Evolutionary conservation across 53 echinoderm and acorn worm species (phyloP).

Genomic region (Echinarachnius parma): DNA sequence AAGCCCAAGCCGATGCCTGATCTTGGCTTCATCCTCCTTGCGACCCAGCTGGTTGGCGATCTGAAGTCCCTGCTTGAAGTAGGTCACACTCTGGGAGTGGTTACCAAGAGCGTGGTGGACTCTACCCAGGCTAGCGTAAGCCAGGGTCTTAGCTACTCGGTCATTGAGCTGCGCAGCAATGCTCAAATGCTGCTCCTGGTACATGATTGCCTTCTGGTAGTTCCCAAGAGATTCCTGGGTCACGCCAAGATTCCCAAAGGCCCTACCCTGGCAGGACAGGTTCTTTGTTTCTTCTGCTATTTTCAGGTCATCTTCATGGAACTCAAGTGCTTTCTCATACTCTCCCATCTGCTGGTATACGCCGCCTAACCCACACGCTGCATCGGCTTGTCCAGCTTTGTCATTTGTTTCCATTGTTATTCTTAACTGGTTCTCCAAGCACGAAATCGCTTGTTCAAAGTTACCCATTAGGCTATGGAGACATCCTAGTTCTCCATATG

Average conservation of each 20-base stretch:
- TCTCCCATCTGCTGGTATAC: slow-evolving; percentile 97
- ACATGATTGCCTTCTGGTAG: slow-evolving; percentile 97
- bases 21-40: slow-evolving; percentile 97
- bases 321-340: slow-evolving; percentile 84
- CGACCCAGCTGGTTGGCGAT: slow-evolving; percentile 95
- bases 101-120: slow-evolving; percentile 94
- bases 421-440: slow-evolving; percentile 86
- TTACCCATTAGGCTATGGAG: slow-evolving; percentile 97
- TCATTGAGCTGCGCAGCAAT: slow-evolving; percentile 96
- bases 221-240: slow-evolving; percentile 92
- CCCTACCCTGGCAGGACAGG: slow-evolving; percentile 88
- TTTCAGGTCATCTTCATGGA: slow-evolving; percentile 85
- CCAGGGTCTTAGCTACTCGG: slow-evolving; percentile 79
- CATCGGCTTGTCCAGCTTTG: slow-evolving; percentile 86
- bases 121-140: slow-evolving; percentile 89
- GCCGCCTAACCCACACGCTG: slow-evolving; percentile 94
- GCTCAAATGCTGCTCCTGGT: slow-evolving; percentile 98
- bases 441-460: slow-evolving; percentile 98
- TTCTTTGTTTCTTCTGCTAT: slow-evolving; percentile 91
- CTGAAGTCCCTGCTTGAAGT: slow-evolving; percentile 92
- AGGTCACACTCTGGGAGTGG: slow-evolving; percentile 85
- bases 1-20: slow-evolving; percentile 91
- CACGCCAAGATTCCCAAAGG: slow-evolving; percentile 93
- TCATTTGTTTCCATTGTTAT: slow-evolving; percentile 80
- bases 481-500: slow-evolving; percentile 95